Evolutionary conservation across 2,797 vertebrate genomes (phyloP).

Genomic region (Staurois parvus): DNA sequence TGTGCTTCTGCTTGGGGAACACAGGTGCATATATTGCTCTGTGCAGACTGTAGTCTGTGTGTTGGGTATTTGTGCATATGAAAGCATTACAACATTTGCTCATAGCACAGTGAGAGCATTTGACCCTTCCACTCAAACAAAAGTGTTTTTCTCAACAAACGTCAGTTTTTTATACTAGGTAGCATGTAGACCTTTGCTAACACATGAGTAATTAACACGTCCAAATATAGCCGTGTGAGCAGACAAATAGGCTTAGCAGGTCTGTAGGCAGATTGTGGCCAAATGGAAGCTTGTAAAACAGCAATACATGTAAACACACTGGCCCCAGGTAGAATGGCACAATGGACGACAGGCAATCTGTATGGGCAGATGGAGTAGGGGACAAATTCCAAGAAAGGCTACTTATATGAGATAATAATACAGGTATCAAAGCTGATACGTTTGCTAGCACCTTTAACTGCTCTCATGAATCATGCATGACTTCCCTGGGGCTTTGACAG

Average conservation of each 20-base stretch:
- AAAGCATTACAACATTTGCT: slow-evolving; percentile 7
- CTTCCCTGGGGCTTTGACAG: slow-evolving; percentile 15
- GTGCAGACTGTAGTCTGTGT: slow-evolving; percentile 2
- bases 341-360: slow-evolving; percentile 26
- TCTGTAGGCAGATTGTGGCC: slow-evolving; percentile 16
- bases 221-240: slow-evolving; percentile 13
- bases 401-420: slow-evolving; percentile 12
- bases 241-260: slow-evolving; percentile 19
- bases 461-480: slow-evolving; percentile 24
- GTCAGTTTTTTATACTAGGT: slow-evolving; percentile 33
- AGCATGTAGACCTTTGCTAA: slow-evolving; percentile 30
- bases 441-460: slow-evolving; percentile 15
- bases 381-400: slow-evolving; percentile 26
- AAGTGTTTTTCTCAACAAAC: slow-evolving; percentile 9
- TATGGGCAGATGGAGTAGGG: not conserved
- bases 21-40: slow-evolving; percentile 39
- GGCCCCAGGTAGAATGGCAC: slow-evolving; percentile 23
- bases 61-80: slow-evolving; percentile 5
- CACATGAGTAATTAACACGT: slow-evolving; percentile 45
- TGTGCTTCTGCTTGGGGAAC: slow-evolving; percentile 30
- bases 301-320: not conserved
- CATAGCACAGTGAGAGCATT: slow-evolving; percentile 3
- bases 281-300: slow-evolving; percentile 42
- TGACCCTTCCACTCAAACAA: slow-evolving; percentile 36
- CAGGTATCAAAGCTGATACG: slow-evolving; percentile 15